A percentile compares a stretch with the other conserved stretches of the same genome.
These are phyloP conservation scores for Halcyon badia DNA, from an alignment of 2,797 vertebrate species.

Conservation along the genomic window DNA sequence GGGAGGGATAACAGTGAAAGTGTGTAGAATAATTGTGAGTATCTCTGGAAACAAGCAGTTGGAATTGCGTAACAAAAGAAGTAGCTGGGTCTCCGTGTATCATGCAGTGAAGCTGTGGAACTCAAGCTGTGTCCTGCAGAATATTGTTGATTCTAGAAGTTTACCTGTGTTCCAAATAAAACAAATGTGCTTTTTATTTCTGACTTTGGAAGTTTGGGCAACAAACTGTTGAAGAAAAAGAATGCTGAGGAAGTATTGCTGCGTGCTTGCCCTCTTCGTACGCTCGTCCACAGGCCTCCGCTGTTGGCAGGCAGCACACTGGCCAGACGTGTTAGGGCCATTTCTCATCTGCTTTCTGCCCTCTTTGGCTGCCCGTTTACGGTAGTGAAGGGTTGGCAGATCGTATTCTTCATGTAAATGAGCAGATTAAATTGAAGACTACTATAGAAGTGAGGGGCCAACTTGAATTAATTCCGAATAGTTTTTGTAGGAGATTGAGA, in stretches of 20 bases:
- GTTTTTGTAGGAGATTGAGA: neutral
- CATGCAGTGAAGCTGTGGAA: neutral
- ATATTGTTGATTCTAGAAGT: neutral
- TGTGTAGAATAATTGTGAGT: neutral
- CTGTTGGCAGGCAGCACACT: too few species aligned
- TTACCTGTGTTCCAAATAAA: neutral
- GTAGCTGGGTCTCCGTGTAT: too few species aligned
- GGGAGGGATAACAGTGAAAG: neutral
- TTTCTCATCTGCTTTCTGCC: neutral
- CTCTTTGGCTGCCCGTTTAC: neutral
- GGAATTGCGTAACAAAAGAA: neutral
- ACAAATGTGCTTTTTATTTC: too few species aligned
- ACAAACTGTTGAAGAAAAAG: neutral
- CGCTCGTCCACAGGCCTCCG: neutral
- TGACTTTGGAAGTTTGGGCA: neutral
- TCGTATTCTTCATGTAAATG: neutral
- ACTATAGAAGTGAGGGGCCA: neutral
- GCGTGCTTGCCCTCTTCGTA: neutral
- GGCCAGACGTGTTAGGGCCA: too few species aligned
- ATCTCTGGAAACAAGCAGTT: neutral
- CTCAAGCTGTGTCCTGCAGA: neutral
- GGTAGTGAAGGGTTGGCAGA: neutral
- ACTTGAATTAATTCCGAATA: neutral
- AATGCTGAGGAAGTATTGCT: neutral
- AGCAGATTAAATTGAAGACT: neutral